Percentiles rank a stretch among this genome's conserved stretches.
phyloP scores from a whole-genome alignment of 2,797 vertebrate species.

The Meda fulgida region DNA sequence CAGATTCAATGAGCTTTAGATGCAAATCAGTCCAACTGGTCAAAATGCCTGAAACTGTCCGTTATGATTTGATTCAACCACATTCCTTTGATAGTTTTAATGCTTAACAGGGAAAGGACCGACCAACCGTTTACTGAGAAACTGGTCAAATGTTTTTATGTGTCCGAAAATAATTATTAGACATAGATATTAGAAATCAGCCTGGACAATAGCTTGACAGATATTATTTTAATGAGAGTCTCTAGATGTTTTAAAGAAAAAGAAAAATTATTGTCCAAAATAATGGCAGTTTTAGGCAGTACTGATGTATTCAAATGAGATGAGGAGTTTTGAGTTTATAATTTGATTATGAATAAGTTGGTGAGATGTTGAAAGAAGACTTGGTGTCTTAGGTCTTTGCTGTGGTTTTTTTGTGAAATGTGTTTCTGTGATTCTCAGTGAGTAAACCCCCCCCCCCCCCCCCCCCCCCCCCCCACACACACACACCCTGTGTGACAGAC shows the following conservation, averaged over 20 bases:
- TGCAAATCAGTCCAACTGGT: not conserved
- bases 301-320: not conserved
- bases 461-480: not conserved
- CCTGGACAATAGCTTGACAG: not conserved
- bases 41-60: no score
- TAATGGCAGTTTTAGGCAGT: not conserved
- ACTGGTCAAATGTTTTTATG: no score
- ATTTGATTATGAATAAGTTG: no score
- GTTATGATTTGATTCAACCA: no score
- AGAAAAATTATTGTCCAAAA: no score
- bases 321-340: not conserved
- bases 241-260: no score
- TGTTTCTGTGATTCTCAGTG: not conserved
- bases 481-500: not conserved
- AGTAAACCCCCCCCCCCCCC: not conserved
- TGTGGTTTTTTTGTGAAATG: not conserved
- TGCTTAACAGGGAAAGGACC: no score
- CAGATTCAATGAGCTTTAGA: not conserved
- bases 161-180: not conserved
- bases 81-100: not conserved
- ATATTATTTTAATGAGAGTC: not conserved
- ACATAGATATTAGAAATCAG: not conserved
- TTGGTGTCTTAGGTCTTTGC: not conserved
- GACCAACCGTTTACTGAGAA: not conserved
- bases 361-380: not conserved